A percentile compares a stretch with the other conserved stretches of the same genome.
Evolutionary conservation across 2,113 vertebrate species (phyloP).

Genomic region (Mus pahari): DNA sequence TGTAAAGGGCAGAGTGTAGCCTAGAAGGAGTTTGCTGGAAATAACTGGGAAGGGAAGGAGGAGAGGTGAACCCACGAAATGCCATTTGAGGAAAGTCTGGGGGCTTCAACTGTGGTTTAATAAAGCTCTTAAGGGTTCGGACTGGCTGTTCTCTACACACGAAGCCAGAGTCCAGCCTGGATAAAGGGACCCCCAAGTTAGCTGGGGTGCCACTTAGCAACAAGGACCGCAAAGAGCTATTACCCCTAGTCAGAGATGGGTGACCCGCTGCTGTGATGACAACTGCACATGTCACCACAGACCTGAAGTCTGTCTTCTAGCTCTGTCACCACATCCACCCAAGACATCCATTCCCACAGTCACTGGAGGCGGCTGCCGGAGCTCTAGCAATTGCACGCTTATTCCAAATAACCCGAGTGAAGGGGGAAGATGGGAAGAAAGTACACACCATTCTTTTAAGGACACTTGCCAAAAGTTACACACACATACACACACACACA

Average conservation of each 20-base stretch:
- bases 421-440: background rate
- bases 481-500: background rate
- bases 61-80: background rate
- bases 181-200: conserved; percentile 11
- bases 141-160: background rate
- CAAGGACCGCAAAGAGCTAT: conserved; percentile 35
- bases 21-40: conserved; percentile 44
- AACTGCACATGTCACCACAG: background rate
- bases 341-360: background rate
- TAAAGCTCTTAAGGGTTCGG: conserved; percentile 21
- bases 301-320: background rate
- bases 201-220: conserved; percentile 28
- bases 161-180: background rate
- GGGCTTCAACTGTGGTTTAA: conserved; percentile 14
- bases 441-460: background rate
- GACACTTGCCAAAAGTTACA: conserved; percentile 34
- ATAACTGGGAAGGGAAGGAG: background rate
- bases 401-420: background rate
- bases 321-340: background rate
- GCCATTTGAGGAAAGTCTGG: conserved; percentile 12
- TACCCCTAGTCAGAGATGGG: background rate
- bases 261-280: background rate
- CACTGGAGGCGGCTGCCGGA: background rate
- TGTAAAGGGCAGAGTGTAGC: background rate
- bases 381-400: conserved; percentile 6